Percentiles rank a stretch among this genome's conserved stretches.
phyloP scores from a whole-genome alignment of 2,113 vertebrate genomes.

The Fregata magnificens region DNA sequence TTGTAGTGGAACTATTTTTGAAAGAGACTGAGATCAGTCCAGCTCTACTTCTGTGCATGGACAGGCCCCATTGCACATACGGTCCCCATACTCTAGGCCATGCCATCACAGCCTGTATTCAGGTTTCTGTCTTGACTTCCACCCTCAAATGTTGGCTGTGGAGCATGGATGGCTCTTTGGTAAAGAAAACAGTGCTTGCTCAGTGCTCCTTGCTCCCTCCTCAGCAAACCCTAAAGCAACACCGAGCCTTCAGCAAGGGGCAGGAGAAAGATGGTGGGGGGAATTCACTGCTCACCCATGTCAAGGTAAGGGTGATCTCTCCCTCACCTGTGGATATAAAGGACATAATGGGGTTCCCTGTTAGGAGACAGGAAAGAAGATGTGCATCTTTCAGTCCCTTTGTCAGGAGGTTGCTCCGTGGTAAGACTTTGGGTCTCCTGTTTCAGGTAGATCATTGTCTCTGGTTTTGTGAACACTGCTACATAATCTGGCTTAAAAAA shows the following conservation, averaged over 20 bases:
- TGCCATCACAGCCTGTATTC: neutral
- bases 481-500: neutral
- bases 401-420: neutral
- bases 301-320: neutral
- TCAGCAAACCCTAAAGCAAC: neutral
- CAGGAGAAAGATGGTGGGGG: neutral
- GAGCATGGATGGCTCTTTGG: neutral
- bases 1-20: neutral
- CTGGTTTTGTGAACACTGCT: neutral
- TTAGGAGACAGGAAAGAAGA: neutral
- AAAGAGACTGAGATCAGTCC: neutral
- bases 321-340: neutral
- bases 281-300: neutral
- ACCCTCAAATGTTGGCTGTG: neutral
- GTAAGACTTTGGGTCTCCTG: neutral
- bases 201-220: neutral
- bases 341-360: neutral
- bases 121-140: neutral
- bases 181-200: neutral
- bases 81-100: neutral
- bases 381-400: neutral
- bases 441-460: neutral
- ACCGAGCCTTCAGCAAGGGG: neutral
- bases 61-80: rapidly evolving
- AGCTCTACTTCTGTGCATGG: neutral